Evolutionary conservation across 2,113 vertebrate genomes (phyloP).

Genomic region (Sorex fumeus): DNA sequence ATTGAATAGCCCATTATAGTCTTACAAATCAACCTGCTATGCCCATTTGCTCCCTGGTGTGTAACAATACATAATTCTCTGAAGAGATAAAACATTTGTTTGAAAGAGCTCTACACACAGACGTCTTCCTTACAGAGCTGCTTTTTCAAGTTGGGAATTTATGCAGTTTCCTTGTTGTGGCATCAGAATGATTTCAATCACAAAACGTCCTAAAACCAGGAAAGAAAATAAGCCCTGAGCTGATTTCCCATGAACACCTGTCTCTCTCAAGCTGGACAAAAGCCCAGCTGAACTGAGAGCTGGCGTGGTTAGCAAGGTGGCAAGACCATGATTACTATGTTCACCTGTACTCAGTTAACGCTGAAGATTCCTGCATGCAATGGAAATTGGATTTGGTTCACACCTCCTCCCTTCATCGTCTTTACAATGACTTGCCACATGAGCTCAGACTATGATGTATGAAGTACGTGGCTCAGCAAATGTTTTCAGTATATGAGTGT

Average conservation of each 20-base stretch:
- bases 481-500: neutral
- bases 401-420: neutral
- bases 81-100: constrained; percentile 51
- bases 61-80: neutral
- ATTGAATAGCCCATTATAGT: neutral
- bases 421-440: neutral
- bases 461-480: neutral
- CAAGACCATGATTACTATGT: neutral
- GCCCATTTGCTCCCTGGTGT: neutral
- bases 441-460: neutral
- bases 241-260: neutral
- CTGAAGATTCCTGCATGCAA: neutral
- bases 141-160: neutral
- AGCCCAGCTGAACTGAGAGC: neutral
- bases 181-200: constrained; percentile 24
- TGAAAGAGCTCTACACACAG: constrained; percentile 23
- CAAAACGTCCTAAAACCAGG: neutral
- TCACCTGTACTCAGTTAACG: neutral
- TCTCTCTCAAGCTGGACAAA: neutral
- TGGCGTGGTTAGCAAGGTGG: neutral
- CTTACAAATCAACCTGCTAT: constrained; percentile 38
- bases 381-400: neutral
- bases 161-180: neutral
- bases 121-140: neutral
- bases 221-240: neutral